Percentiles rank a stretch among this genome's conserved stretches.
Conservation (phyloP, 2,113 vertebrate species). For the Rhinolophus ferrumequinum region DNA sequence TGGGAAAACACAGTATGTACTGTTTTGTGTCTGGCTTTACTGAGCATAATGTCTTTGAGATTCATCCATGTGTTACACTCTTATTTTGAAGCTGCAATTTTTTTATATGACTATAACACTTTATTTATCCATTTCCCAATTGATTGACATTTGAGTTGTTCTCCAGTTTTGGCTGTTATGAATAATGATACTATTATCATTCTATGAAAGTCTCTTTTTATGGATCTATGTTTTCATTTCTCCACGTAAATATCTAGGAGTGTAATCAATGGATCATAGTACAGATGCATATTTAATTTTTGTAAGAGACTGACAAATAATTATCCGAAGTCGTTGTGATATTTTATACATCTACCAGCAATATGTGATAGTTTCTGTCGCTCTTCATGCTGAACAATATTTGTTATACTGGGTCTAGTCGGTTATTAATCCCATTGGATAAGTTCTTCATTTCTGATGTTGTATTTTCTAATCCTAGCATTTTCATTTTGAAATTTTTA, state of each 20-base stretch:
- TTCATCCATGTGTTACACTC: background rate
- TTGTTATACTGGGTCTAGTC: background rate
- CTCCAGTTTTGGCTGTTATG: background rate
- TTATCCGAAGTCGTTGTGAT: background rate
- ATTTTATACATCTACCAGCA: background rate
- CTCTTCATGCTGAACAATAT: background rate
- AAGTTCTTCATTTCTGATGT: background rate
- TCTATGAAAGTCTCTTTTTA: background rate
- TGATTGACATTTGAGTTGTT: background rate
- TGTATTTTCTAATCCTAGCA: background rate
- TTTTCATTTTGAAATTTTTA: background rate
- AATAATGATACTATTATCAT: background rate
- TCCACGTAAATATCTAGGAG: background rate
- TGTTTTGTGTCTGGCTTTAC: background rate
- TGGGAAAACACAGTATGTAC: background rate
- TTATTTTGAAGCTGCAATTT: background rate
- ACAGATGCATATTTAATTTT: background rate
- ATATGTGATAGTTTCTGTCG: background rate
- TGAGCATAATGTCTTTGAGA: background rate
- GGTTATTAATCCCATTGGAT: background rate
- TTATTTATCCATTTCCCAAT: background rate
- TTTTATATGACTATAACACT: background rate
- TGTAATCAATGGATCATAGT: background rate
- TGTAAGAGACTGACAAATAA: background rate
- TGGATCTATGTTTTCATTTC: background rate